phyloP scores from a whole-genome alignment of 2,113 vertebrate species.

The Serinus canaria region DNA sequence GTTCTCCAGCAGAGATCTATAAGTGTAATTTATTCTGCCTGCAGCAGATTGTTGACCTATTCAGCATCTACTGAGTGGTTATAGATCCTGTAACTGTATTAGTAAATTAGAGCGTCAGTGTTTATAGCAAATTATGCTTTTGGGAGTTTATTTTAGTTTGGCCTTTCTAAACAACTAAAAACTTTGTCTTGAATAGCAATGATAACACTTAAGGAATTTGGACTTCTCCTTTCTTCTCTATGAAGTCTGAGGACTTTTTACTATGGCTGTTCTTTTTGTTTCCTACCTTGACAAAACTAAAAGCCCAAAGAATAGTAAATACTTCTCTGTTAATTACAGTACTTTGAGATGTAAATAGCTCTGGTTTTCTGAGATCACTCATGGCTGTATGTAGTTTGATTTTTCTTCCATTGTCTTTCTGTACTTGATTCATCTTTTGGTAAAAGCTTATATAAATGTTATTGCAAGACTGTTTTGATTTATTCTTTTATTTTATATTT shows the following conservation, averaged over 20 bases:
- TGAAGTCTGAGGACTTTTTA: not conserved
- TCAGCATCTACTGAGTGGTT: not conserved
- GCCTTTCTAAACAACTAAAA: not conserved
- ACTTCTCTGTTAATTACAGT: not conserved
- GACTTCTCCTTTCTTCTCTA: not conserved
- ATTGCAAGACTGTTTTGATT: not conserved
- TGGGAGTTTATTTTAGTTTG: not conserved
- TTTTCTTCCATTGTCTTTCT: not conserved
- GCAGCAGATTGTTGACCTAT: not conserved
- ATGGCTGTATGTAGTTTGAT: not conserved
- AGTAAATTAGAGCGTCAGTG: not conserved
- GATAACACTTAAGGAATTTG: not conserved
- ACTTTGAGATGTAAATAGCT: not conserved
- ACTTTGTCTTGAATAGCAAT: not conserved
- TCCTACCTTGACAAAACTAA: not conserved
- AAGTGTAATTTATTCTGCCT: not conserved
- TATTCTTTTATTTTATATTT: constrained; percentile 19
- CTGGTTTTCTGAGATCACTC: not conserved
- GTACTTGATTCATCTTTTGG: not conserved
- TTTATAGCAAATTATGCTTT: not conserved
- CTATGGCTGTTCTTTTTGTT: not conserved
- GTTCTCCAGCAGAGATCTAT: not conserved
- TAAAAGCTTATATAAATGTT: not conserved
- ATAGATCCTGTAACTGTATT: not conserved
- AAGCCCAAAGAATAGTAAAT: not conserved